Evolutionary conservation across 2,797 vertebrate species (phyloP).

Genomic region (Austrolebias charrua): DNA sequence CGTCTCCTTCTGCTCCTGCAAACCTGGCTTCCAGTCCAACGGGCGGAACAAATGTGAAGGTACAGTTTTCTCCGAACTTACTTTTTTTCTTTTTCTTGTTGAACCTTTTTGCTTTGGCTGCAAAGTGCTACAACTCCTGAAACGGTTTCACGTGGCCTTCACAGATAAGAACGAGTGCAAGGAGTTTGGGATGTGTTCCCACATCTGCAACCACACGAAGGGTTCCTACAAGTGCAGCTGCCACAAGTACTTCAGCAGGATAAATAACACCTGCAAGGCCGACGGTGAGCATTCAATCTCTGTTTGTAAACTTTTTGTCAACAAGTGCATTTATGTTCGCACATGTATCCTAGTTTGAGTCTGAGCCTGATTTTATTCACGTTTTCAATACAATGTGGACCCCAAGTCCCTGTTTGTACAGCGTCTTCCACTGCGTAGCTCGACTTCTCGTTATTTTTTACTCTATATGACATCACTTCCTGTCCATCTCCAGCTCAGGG

Average conservation of each 20-base stretch:
- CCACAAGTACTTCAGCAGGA: conserved; percentile 89
- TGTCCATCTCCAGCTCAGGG: conserved; percentile 73
- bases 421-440: neutral
- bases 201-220: conserved; percentile 97
- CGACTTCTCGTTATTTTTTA: neutral
- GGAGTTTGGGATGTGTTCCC: conserved; percentile 89
- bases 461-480: neutral
- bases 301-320: neutral
- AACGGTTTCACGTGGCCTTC: neutral
- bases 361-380: no score
- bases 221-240: conserved; percentile 92
- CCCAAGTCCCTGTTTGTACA: no score
- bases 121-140: neutral
- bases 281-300: conserved; percentile 78
- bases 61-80: conserved; percentile 43
- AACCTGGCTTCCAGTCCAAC: conserved; percentile 86
- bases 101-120: neutral
- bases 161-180: conserved; percentile 92
- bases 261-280: conserved; percentile 91
- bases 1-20: conserved; percentile 89
- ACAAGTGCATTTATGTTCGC: neutral
- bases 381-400: no score
- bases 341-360: neutral
- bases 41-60: conserved; percentile 88
- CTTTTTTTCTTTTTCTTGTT: neutral